phyloP scores from a whole-genome alignment of 2,888 invertebrate species.

The Sarcophaga rosellei region DNA sequence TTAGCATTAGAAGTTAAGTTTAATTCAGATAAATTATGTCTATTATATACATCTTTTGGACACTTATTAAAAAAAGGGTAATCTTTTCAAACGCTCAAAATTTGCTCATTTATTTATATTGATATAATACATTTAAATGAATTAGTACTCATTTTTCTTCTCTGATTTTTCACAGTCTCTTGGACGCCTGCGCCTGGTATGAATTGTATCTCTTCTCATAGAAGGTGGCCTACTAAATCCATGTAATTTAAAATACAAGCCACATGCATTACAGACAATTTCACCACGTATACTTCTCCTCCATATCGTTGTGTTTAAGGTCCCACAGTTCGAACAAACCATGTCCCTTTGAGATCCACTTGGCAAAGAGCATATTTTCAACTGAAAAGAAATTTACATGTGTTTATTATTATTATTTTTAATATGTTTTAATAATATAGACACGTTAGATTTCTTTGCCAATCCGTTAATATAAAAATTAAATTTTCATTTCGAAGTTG shows the following conservation, averaged over 20 bases:
- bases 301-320: slow-evolving; percentile 99
- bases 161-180: slow-evolving; percentile 87
- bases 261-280: slow-evolving; percentile 99
- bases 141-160: slow-evolving; percentile 81
- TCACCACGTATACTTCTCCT: slow-evolving; percentile 97
- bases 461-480: too few species aligned
- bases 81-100: too few species aligned
- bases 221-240: slow-evolving; percentile 95
- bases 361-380: slow-evolving; percentile 71
- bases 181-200: slow-evolving; percentile 94
- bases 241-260: slow-evolving; percentile 98
- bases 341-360: slow-evolving; percentile 85
- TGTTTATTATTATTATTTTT: not conserved
- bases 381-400: slow-evolving; percentile 45
- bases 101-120: too few species aligned
- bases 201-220: slow-evolving; percentile 98
- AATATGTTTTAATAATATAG: not conserved
- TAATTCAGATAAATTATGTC: too few species aligned
- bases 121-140: slow-evolving; percentile 15
- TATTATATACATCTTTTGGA: too few species aligned
- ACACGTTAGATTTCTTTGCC: too few species aligned
- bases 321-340: slow-evolving; percentile 97
- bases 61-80: too few species aligned
- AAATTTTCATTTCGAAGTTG: too few species aligned
- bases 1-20: too few species aligned